Evolutionary conservation across 2,888 invertebrate species (phyloP).

Genomic region (Parapristionchus giblindavisi): DNA sequence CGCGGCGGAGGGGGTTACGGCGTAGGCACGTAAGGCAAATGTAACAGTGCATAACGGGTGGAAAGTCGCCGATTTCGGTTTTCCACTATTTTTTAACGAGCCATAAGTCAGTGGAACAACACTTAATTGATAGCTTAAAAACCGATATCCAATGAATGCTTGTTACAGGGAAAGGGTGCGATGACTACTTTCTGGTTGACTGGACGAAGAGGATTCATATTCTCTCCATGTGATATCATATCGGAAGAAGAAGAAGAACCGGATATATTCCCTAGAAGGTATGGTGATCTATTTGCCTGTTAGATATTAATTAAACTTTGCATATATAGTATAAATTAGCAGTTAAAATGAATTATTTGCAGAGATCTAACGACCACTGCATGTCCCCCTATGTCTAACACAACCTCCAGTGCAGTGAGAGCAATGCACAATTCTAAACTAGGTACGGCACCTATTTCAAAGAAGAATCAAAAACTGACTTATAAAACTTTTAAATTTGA

Average conservation of each 20-base stretch:
- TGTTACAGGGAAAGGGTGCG: conserved; percentile 66
- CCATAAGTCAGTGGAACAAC: no score
- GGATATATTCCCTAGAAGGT: conserved; percentile 61
- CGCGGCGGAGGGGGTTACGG: no score
- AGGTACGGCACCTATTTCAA: conserved; percentile 1
- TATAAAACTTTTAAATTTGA: background rate
- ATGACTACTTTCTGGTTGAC: conserved; percentile 69
- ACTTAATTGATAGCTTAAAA: background rate
- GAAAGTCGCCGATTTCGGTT: background rate
- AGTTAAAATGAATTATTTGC: no score
- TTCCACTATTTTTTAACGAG: no score
- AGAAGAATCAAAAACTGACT: background rate
- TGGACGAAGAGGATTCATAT: conserved; percentile 56
- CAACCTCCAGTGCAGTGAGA: conserved; percentile 24
- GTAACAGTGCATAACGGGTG: no score
- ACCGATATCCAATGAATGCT: no score
- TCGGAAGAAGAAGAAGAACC: conserved; percentile 42
- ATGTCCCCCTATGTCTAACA: conserved; percentile 11
- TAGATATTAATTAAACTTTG: background rate
- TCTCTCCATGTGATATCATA: conserved; percentile 44
- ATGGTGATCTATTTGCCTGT: background rate
- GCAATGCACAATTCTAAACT: conserved; percentile 35
- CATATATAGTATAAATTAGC: no score
- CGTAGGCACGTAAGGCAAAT: no score
- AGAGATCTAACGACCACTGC: no score